A percentile compares a stretch with the other conserved stretches of the same genome.
These are phyloP conservation scores for Rhopalosiphum padi DNA, from an alignment of 1,140 invertebrate genomes.

Conservation along the genomic window DNA sequence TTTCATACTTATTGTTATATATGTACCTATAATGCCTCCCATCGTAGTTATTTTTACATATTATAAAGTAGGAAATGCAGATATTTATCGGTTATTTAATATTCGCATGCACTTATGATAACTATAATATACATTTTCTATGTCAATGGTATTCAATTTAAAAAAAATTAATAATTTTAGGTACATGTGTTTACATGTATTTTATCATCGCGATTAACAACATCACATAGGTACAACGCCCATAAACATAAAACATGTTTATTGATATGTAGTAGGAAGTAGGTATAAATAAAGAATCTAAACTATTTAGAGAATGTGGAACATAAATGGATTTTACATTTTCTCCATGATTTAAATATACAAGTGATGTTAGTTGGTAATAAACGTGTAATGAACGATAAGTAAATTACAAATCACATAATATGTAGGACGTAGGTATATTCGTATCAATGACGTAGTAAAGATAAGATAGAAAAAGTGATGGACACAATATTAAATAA, in stretches of 20 bases:
- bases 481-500: background rate
- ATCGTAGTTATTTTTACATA: background rate
- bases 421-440: background rate
- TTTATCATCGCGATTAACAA: background rate
- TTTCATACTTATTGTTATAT: no score
- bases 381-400: background rate
- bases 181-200: background rate
- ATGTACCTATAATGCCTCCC: no score
- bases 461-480: background rate
- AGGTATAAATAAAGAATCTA: background rate
- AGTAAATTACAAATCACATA: background rate
- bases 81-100: background rate
- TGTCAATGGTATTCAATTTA: background rate
- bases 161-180: background rate
- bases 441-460: background rate
- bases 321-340: background rate
- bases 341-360: background rate
- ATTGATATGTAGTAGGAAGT: background rate
- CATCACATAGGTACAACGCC: background rate
- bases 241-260: background rate
- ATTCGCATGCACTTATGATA: background rate
- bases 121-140: background rate
- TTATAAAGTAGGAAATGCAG: background rate
- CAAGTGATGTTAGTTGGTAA: background rate
- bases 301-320: background rate